Evolutionary conservation across 1,140 invertebrate genomes (phyloP).

Genomic region (Chionoecetes opilio): DNA sequence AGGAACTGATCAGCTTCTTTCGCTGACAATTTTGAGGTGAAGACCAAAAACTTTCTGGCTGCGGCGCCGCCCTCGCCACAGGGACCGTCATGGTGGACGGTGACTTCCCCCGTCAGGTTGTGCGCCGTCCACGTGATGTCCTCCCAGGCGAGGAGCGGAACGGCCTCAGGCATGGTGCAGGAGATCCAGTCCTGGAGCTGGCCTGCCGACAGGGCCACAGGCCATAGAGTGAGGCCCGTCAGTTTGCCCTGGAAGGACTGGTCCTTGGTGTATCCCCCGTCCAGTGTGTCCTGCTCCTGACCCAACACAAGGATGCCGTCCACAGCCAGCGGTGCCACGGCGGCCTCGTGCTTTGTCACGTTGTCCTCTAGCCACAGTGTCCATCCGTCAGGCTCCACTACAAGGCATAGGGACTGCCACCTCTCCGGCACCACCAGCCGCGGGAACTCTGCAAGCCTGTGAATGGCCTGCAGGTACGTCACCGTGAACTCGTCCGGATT

Average conservation of each 20-base stretch:
- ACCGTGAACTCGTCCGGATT: neutral
- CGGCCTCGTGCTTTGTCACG: neutral
- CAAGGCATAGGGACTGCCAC: slow-evolving; percentile 56
- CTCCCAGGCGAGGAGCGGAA: slow-evolving; percentile 35
- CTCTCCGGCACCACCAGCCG: neutral
- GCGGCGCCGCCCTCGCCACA: neutral
- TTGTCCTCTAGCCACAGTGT: slow-evolving; percentile 46
- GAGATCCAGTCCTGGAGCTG: slow-evolving; percentile 36
- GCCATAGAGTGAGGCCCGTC: slow-evolving; percentile 58
- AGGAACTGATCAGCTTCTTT: slow-evolving; percentile 31
- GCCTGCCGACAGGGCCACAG: neutral
- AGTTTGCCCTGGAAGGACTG: slow-evolving; percentile 48
- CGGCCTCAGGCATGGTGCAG: neutral
- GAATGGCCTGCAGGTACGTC: neutral
- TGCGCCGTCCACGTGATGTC: slow-evolving; percentile 34
- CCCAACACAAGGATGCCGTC: slow-evolving; percentile 52
- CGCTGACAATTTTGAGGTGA: slow-evolving; percentile 21
- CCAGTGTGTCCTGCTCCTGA: slow-evolving; percentile 51
- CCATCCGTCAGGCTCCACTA: slow-evolving; percentile 30
- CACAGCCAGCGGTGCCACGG: neutral
- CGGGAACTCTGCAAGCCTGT: neutral
- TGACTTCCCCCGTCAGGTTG: slow-evolving; percentile 37
- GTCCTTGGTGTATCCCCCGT: slow-evolving; percentile 50
- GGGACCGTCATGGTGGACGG: neutral
- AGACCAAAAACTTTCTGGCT: neutral